phyloP scores from a whole-genome alignment of 1,140 invertebrate genomes.

The Bombus ignitus region DNA sequence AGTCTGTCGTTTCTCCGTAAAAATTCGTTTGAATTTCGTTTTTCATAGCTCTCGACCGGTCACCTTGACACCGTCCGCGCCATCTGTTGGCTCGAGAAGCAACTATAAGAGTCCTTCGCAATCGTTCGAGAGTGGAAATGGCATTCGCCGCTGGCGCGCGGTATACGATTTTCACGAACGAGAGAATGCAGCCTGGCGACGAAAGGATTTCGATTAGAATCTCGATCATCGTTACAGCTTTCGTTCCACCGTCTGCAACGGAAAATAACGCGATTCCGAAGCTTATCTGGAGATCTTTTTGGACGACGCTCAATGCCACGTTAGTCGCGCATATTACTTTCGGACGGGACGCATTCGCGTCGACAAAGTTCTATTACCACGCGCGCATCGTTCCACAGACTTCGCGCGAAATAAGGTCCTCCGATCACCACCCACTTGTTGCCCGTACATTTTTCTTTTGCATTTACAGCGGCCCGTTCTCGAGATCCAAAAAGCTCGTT shows the following conservation, averaged over 20 bases:
- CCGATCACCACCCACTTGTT: conserved; percentile 32
- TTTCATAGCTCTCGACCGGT: not conserved
- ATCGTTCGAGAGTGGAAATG: conserved; percentile 29
- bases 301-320: no score
- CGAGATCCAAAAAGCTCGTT: not conserved
- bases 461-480: not conserved
- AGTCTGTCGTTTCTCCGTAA: not conserved
- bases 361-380: not conserved
- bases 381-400: not conserved
- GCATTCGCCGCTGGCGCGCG: conserved; percentile 22
- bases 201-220: not conserved
- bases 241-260: not conserved
- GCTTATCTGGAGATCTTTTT: no score
- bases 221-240: not conserved
- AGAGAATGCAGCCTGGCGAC: not conserved
- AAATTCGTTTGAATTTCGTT: not conserved
- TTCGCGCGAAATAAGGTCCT: conserved; percentile 15
- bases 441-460: conserved; percentile 18
- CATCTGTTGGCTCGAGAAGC: conserved; percentile 65
- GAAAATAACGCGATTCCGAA: not conserved
- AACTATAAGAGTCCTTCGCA: conserved; percentile 51
- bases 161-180: conserved; percentile 16
- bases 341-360: not conserved
- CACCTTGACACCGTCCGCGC: conserved; percentile 62
- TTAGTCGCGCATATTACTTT: no score